A percentile compares a stretch with the other conserved stretches of the same genome.
Evolutionary conservation across 2,797 vertebrate species (phyloP).

Genomic region (Amniataba percoides): DNA sequence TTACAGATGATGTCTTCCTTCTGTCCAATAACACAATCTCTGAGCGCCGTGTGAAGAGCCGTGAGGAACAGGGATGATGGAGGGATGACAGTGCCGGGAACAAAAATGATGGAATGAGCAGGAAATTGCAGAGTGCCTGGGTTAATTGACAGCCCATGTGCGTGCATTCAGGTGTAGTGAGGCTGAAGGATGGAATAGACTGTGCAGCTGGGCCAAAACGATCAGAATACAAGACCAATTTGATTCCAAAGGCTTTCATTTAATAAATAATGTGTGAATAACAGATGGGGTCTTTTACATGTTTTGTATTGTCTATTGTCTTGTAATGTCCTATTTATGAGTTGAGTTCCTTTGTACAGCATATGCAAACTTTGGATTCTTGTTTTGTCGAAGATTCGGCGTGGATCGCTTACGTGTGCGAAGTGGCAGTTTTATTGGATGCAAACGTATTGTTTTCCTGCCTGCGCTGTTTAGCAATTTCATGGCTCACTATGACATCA

Average conservation of each 20-base stretch:
- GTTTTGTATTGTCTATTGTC: not conserved
- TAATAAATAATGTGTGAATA: conserved; percentile 13
- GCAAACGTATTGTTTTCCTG: not conserved
- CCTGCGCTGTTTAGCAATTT: conserved; percentile 3
- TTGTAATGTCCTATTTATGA: not conserved
- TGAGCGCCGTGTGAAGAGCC: conserved; percentile 20
- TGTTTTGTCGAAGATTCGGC: conserved; percentile 12
- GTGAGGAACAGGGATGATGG: conserved; percentile 24
- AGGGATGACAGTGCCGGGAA: conserved; percentile 33
- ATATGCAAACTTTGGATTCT: rapidly evolving
- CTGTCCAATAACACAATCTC: conserved; percentile 25
- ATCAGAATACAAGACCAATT: conserved; percentile 25
- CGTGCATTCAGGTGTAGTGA: conserved; percentile 56
- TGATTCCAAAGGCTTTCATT: conserved; percentile 33
- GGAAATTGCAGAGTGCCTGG: conserved; percentile 44
- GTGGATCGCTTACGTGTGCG: not conserved
- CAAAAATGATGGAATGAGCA: conserved; percentile 36
- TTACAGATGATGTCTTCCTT: conserved; percentile 19
- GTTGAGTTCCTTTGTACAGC: not conserved
- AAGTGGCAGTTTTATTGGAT: conserved; percentile 12
- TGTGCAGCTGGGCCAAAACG: conserved; percentile 24
- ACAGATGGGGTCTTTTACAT: not conserved
- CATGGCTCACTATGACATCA: conserved; percentile 26
- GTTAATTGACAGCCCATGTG: conserved; percentile 65
- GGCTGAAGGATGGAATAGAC: conserved; percentile 31